Evolutionary conservation across 2,888 invertebrate species (phyloP).

Genomic region (Idaea straminata): DNA sequence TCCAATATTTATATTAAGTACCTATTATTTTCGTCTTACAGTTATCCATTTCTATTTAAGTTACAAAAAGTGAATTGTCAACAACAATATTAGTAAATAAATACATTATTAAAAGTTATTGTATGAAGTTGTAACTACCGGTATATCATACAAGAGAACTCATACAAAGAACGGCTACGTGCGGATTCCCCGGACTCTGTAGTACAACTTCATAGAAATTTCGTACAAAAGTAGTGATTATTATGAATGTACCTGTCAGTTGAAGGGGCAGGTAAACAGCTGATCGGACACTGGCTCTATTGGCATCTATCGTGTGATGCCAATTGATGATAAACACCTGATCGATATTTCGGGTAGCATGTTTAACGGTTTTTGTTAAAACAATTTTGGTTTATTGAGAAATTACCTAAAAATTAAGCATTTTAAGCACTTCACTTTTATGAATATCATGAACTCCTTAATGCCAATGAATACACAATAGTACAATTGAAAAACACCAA

Average conservation of each 20-base stretch:
- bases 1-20: too few relatives aligned
- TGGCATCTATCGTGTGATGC: not conserved
- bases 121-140: not conserved
- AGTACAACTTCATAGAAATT: not conserved
- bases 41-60: too few relatives aligned
- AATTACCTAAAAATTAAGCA: not conserved
- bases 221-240: not conserved
- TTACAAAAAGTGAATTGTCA: not conserved
- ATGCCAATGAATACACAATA: too few relatives aligned
- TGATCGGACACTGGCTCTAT: conserved; percentile 3
- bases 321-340: not conserved
- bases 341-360: not conserved
- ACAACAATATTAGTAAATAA: not conserved
- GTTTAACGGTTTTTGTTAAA: too few relatives aligned
- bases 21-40: too few relatives aligned
- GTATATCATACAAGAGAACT: not conserved
- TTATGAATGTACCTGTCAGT: not conserved
- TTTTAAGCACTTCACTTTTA: too few relatives aligned
- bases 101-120: not conserved
- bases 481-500: too few relatives aligned
- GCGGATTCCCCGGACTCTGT: not conserved
- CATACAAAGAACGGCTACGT: not conserved
- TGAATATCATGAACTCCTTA: too few relatives aligned
- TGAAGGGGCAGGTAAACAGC: conserved; percentile 3
- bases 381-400: not conserved